These are phyloP conservation scores for Ophonus ardosiacus DNA, from an alignment of 2,888 invertebrate species.

Conservation along the genomic window DNA sequence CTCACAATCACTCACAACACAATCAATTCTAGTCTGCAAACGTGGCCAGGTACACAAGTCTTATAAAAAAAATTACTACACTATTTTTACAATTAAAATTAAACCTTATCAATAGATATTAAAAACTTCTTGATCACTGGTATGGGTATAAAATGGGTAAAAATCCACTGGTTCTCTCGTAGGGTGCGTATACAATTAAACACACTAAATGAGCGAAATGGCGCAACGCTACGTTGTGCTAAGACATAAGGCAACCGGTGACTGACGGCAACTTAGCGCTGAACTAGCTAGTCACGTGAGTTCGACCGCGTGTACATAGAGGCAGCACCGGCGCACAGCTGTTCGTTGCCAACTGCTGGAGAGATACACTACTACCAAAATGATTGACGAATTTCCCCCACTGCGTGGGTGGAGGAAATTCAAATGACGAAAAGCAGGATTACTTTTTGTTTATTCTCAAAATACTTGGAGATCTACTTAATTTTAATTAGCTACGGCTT, in stretches of 20 bases:
- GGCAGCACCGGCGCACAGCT: conserved; percentile 63
- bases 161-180: conserved; percentile 52
- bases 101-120: conserved; percentile 15
- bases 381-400: conserved; percentile 23
- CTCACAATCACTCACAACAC: conserved; percentile 38
- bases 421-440: not conserved
- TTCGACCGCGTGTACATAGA: conserved; percentile 61
- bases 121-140: conserved; percentile 23
- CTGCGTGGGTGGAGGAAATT: not conserved
- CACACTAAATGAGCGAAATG: conserved; percentile 43
- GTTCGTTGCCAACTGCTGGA: conserved; percentile 53
- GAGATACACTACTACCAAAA: conserved; percentile 1
- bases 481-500: not conserved
- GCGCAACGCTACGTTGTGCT: conserved; percentile 45
- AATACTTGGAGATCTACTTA: not conserved
- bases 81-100: conserved; percentile 41
- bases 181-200: conserved; percentile 23
- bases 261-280: conserved; percentile 66
- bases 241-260: conserved; percentile 70
- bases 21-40: conserved; percentile 53
- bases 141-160: conserved; percentile 25
- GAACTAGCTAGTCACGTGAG: conserved; percentile 58
- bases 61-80: conserved; percentile 56
- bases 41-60: conserved; percentile 58
- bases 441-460: not conserved